Evolutionary conservation across 2,113 vertebrate genomes (phyloP).

Genomic region (Uria lomvia): DNA sequence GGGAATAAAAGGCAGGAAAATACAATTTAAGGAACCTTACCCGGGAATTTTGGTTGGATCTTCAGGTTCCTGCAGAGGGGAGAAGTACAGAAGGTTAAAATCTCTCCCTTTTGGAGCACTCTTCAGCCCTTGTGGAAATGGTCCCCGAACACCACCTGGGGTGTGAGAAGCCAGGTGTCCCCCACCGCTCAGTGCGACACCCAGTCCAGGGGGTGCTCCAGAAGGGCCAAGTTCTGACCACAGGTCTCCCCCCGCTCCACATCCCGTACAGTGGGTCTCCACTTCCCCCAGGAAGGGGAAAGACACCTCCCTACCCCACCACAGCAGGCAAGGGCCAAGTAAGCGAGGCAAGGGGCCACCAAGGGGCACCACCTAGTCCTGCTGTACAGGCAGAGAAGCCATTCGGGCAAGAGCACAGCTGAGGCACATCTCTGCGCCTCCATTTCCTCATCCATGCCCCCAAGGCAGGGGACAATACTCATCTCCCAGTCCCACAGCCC

Average conservation of each 20-base stretch:
- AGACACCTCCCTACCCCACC: neutral
- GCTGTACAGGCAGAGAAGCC: accelerated
- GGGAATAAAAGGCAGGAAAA: neutral
- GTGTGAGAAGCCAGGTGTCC: accelerated
- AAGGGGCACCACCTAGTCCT: neutral
- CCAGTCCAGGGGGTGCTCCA: neutral
- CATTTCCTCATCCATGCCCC: neutral
- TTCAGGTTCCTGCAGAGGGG: slow-evolving; percentile 74
- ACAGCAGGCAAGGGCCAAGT: neutral
- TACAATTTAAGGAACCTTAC: slow-evolving; percentile 36
- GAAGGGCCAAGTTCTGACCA: neutral
- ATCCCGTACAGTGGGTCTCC: accelerated
- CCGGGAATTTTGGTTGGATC: slow-evolving; percentile 47
- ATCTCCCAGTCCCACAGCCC: neutral
- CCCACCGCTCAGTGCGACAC: accelerated
- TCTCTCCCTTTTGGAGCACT: neutral
- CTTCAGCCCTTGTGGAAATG: accelerated
- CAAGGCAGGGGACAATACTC: neutral
- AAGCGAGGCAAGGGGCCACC: neutral
- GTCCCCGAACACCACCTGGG: neutral
- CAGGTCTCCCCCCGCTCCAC: neutral
- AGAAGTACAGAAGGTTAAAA: neutral
- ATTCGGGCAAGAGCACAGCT: neutral
- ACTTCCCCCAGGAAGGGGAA: neutral
- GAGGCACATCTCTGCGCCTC: neutral